These are phyloP conservation scores for Myotis planiceps DNA, from an alignment of 2,797 vertebrate genomes.

Conservation along the genomic window DNA sequence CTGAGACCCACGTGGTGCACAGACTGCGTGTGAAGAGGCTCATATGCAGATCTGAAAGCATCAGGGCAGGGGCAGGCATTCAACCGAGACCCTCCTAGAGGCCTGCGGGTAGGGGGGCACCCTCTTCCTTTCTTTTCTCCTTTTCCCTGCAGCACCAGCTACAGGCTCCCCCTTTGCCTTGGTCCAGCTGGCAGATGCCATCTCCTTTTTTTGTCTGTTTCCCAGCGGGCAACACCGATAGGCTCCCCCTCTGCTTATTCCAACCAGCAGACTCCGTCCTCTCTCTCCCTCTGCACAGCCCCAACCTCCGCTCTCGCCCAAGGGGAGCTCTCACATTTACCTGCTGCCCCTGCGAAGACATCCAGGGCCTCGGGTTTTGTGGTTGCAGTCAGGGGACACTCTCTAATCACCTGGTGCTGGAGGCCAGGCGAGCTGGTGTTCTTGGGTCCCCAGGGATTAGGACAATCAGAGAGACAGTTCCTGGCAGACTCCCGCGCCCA, in stretches of 20 bases:
- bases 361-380: background rate
- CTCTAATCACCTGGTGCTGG: background rate
- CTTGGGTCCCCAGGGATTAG: background rate
- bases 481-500: background rate
- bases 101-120: background rate
- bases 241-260: background rate
- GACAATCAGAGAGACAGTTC: background rate
- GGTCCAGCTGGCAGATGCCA: too few species aligned
- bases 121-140: background rate
- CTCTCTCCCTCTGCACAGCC: background rate
- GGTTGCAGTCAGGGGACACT: fast-evolving
- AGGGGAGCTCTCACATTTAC: background rate
- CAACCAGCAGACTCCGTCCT: too few species aligned
- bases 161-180: background rate
- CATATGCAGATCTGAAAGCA: background rate
- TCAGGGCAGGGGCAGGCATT: background rate
- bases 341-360: too few species aligned
- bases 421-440: background rate
- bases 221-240: background rate
- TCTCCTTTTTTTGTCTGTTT: background rate
- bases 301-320: background rate
- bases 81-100: background rate
- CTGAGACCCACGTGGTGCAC: too few species aligned
- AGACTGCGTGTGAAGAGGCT: background rate
- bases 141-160: background rate